Conservation (phyloP, 2,113 vertebrate species). For the Sclerurus mexicanus region DNA sequence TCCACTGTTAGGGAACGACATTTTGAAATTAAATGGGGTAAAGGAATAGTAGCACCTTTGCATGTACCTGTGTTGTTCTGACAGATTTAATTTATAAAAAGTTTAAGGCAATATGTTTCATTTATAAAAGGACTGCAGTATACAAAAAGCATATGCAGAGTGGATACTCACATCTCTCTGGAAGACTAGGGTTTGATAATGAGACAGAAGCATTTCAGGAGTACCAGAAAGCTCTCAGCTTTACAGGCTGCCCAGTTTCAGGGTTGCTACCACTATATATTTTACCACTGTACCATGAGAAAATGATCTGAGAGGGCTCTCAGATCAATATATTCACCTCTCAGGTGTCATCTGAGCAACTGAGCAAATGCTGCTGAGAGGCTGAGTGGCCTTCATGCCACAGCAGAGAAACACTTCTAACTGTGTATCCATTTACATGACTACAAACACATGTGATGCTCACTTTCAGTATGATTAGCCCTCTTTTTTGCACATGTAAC, state of each 20-base stretch:
- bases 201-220: not conserved
- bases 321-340: not conserved
- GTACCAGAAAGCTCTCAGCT: not conserved
- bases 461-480: not conserved
- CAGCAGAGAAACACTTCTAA: not conserved
- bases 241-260: not conserved
- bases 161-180: not conserved
- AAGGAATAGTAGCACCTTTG: not conserved
- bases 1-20: not conserved
- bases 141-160: not conserved
- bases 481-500: not conserved
- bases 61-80: rapidly evolving
- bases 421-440: rapidly evolving
- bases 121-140: not conserved
- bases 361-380: not conserved
- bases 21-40: not conserved
- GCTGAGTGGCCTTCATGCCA: not conserved
- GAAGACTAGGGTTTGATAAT: not conserved
- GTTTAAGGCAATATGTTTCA: not conserved
- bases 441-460: rapidly evolving
- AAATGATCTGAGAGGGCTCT: not conserved
- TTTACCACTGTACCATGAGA: not conserved
- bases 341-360: not conserved
- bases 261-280: not conserved
- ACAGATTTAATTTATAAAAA: not conserved